Conservation (phyloP, 2,113 vertebrate species). For the Cyphomyrus plagiostoma region DNA sequence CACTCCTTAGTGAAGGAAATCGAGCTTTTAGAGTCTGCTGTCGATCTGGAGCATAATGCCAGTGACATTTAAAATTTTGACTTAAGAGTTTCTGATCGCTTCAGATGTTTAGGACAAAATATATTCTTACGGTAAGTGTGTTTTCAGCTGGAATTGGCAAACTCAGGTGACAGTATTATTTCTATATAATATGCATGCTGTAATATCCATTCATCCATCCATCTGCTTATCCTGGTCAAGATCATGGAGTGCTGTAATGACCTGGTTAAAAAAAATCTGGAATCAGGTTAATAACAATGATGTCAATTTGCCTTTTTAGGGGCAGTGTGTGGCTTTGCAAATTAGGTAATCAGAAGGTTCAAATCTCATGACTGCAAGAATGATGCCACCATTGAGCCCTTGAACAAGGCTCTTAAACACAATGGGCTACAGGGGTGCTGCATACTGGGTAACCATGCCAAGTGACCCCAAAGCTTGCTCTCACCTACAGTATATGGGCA, state of each 20-base stretch:
- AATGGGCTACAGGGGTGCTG: background rate
- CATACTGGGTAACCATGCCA: background rate
- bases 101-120: background rate
- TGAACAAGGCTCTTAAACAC: background rate
- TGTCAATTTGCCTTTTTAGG: background rate
- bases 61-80: background rate
- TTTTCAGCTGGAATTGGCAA: background rate
- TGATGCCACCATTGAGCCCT: background rate
- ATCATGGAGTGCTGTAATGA: background rate
- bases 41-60: conserved; percentile 9
- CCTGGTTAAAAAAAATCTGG: background rate
- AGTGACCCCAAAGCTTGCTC: background rate
- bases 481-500: background rate
- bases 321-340: background rate
- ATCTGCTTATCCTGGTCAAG: background rate
- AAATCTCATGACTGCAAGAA: background rate
- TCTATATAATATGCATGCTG: background rate
- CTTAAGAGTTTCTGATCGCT: background rate
- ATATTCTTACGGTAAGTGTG: background rate
- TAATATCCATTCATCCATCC: background rate
- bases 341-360: background rate
- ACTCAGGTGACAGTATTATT: background rate
- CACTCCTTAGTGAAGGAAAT: background rate
- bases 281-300: background rate
- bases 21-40: background rate